Evolutionary conservation across 2,113 vertebrate genomes (phyloP).

Genomic region (Otocyon megalotis): DNA sequence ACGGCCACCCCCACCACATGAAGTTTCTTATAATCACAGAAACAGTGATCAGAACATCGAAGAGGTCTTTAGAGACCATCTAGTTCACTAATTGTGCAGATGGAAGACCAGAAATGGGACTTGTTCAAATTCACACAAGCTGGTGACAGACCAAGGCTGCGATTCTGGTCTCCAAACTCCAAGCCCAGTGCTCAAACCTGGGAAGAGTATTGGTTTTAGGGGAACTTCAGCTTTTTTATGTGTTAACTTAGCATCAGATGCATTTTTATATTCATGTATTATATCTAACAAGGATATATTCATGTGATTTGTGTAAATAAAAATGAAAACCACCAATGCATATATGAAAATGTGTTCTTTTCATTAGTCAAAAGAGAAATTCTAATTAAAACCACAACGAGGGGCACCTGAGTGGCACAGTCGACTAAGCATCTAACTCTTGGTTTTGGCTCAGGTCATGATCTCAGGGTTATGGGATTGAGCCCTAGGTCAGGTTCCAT

Average conservation of each 20-base stretch:
- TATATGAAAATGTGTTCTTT: not conserved
- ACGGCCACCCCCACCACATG: not conserved
- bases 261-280: conserved; percentile 26
- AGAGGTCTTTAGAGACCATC: not conserved
- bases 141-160: not conserved
- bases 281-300: not conserved
- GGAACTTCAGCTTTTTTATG: not conserved
- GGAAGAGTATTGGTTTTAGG: not conserved
- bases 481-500: not conserved
- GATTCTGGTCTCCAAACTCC: not conserved
- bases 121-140: not conserved
- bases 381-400: not conserved
- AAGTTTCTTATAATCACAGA: not conserved
- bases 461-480: not conserved
- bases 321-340: conserved; percentile 12
- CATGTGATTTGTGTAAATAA: not conserved
- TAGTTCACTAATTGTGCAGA: not conserved
- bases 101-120: not conserved
- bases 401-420: not conserved
- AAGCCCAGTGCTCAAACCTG: not conserved
- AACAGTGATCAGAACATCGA: not conserved
- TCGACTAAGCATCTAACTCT: not conserved
- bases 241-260: not conserved
- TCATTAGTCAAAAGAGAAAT: not conserved
- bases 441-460: not conserved